These are phyloP conservation scores for Glandiceps talaboti DNA, from an alignment of 53 echinoderm and acorn worm species.

Conservation along the genomic window DNA sequence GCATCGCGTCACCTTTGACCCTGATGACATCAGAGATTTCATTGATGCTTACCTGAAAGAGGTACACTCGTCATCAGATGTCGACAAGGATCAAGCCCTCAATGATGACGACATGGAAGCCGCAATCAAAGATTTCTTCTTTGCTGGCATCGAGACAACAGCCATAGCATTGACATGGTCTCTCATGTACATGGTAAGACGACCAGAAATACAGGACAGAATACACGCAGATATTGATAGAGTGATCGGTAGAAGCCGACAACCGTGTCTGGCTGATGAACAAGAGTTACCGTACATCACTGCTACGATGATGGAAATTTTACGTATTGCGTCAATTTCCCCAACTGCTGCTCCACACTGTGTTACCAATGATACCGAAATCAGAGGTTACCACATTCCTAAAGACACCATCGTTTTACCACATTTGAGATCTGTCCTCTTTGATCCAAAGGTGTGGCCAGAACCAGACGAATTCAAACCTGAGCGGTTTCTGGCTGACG, in stretches of 20 bases:
- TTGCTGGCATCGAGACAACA: conserved; percentile 3
- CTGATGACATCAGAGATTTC: not conserved
- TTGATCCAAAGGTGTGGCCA: conserved; percentile 8
- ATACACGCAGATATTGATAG: conserved; percentile 5
- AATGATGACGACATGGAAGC: not conserved
- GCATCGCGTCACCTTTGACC: not conserved
- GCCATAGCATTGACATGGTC: conserved; percentile 6
- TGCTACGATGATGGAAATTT: conserved; percentile 2
- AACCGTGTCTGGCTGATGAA: conserved; percentile 3
- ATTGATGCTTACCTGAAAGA: conserved; percentile 10
- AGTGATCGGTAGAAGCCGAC: not conserved
- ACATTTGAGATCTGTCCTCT: conserved; percentile 4
- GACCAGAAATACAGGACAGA: conserved; percentile 3
- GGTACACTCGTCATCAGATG: not conserved
- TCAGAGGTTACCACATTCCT: conserved; percentile 11
- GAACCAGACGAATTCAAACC: conserved; percentile 8
- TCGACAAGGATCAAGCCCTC: not conserved
- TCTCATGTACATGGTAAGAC: not conserved
- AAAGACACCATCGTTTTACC: conserved; percentile 5
- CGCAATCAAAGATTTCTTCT: conserved; percentile 6
- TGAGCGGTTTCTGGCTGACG: conserved; percentile 4
- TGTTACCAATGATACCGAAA: not conserved
- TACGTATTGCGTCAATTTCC: conserved; percentile 1
- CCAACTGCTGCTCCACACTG: conserved; percentile 6
- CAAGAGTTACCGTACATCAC: conserved; percentile 2